Evolutionary conservation across 1,140 invertebrate species (phyloP).

Genomic region (Meloidogyne hapla): DNA sequence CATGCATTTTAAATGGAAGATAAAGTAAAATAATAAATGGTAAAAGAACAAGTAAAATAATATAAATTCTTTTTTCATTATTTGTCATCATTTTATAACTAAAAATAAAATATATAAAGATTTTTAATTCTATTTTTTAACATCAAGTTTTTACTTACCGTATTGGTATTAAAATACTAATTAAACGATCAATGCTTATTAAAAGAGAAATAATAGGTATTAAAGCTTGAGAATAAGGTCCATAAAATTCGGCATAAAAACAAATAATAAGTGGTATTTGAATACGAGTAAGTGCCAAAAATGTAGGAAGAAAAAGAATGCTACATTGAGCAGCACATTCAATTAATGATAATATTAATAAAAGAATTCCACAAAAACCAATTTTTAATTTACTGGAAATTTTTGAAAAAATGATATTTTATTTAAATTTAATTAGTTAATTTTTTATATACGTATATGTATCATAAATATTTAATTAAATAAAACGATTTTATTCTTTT

Average conservation of each 20-base stretch:
- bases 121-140: no score
- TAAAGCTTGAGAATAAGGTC: background rate
- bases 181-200: background rate
- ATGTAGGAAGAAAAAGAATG: background rate
- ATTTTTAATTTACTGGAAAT: background rate
- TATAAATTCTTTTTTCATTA: background rate
- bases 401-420: no score
- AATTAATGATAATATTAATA: background rate
- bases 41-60: background rate
- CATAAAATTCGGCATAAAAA: background rate
- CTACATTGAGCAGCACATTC: background rate
- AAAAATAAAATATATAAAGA: background rate
- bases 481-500: no score
- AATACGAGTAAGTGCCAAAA: background rate
- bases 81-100: background rate
- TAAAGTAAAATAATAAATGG: background rate
- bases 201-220: background rate
- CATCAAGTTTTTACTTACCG: background rate
- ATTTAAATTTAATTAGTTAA: no score
- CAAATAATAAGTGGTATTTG: background rate
- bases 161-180: background rate
- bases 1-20: background rate
- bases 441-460: no score
- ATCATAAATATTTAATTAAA: no score
- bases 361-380: background rate